phyloP scores from a whole-genome alignment of 2,797 vertebrate species.

The Tadarida brasiliensis region DNA sequence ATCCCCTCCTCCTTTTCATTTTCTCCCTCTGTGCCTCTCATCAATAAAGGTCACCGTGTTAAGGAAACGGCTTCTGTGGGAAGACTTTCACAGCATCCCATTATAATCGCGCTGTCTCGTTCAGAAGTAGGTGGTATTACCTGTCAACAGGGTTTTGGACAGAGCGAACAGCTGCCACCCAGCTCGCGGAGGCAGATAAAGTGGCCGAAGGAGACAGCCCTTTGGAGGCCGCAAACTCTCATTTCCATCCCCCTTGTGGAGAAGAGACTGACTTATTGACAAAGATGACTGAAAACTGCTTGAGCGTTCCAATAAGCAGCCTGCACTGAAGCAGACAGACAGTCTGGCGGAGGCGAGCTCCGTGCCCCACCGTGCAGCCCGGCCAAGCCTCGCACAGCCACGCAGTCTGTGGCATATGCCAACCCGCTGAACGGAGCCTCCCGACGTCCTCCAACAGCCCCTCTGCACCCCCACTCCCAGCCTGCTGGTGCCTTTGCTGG shows the following conservation, averaged over 20 bases:
- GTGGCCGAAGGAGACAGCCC: constrained; percentile 54
- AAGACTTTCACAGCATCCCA: constrained; percentile 28
- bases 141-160: constrained; percentile 54
- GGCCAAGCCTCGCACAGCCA: not conserved
- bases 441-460: constrained; percentile 49
- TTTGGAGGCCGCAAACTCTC: constrained; percentile 63
- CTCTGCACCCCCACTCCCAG: constrained; percentile 56
- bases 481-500: constrained; percentile 64
- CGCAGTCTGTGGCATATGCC: constrained; percentile 43
- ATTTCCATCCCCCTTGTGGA: constrained; percentile 68
- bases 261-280: constrained; percentile 76
- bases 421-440: constrained; percentile 69
- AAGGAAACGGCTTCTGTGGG: constrained; percentile 37
- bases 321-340: constrained; percentile 68
- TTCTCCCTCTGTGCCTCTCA: constrained; percentile 42
- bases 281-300: constrained; percentile 73
- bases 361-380: constrained; percentile 23
- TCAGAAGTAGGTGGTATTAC: constrained; percentile 63
- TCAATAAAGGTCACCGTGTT: constrained; percentile 58
- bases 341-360: constrained; percentile 68
- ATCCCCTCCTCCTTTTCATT: constrained; percentile 64
- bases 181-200: constrained; percentile 47
- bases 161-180: constrained; percentile 42
- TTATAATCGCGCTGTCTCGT: constrained; percentile 29
- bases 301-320: constrained; percentile 71